These are phyloP conservation scores for Trichomalopsis sarcophagae DNA, from an alignment of 1,140 invertebrate species.

Conservation along the genomic window DNA sequence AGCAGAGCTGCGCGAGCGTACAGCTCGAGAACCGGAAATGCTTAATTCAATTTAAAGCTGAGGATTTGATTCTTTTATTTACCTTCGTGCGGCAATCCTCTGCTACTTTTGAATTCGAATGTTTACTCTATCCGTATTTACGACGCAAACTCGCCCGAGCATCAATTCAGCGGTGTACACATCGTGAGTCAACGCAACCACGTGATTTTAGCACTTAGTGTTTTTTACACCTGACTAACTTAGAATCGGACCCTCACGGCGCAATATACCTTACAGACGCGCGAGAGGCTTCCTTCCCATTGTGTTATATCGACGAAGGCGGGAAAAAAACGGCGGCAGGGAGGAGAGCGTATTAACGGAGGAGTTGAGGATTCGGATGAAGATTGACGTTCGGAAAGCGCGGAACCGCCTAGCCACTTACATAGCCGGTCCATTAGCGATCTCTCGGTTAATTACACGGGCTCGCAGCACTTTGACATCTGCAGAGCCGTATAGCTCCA, in stretches of 20 bases:
- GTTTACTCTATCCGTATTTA: background rate
- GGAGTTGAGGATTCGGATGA: slow-evolving; percentile 42
- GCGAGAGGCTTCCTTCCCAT: background rate
- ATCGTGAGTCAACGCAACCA: background rate
- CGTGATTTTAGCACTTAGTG: background rate
- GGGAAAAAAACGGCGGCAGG: background rate
- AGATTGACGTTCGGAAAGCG: slow-evolving; percentile 30
- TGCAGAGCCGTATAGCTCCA: slow-evolving; percentile 21
- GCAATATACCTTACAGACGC: background rate
- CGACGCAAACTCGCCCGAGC: background rate
- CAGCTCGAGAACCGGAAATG: no score
- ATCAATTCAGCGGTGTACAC: background rate
- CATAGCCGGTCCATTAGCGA: slow-evolving; percentile 46
- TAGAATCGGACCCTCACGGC: background rate
- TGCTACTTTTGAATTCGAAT: background rate
- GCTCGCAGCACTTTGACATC: slow-evolving; percentile 44
- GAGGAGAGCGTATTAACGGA: slow-evolving; percentile 21
- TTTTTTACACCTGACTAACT: slow-evolving; percentile 10
- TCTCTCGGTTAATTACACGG: slow-evolving; percentile 47
- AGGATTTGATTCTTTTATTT: background rate
- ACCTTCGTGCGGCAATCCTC: no score
- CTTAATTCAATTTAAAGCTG: background rate
- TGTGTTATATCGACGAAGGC: background rate
- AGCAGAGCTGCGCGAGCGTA: background rate
- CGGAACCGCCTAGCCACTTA: slow-evolving; percentile 27